Base-by-base conservation (phyloP, 2,113 vertebrate species). In the Coracopsis vasa region DNA sequence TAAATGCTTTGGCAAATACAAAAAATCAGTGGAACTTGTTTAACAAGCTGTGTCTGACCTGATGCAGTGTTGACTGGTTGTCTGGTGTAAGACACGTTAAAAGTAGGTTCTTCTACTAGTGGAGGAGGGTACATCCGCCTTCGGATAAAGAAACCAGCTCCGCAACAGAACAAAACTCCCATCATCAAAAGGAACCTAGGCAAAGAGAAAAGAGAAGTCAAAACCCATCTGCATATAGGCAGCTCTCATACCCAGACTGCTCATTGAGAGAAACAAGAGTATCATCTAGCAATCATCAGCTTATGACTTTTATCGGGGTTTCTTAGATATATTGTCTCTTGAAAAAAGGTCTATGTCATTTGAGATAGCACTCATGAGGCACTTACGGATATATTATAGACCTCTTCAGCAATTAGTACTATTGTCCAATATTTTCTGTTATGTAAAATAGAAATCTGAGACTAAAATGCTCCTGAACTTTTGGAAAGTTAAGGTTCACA, bases 161-260 rank as follows among this genome's bases (percentile, higher is more conserved):
- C 99, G 0, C 99, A 99, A 97, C 99, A 99, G 97, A 99, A 99
- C 86, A 99, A 64, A 91, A 99, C 99, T 3, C 98, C 99, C 99
- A 99, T 99, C 99, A 99, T 99, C 96, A 99, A 97, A 61, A 99
- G 98, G 93, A 99, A 98, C 99, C 99, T 99, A 83, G 45, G 85
- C 28, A 85, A 89, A 75, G 66, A 53, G 20, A 94, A 56, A 80
- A 60, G 33, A 4, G 5, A 75, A 66, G 24, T 95, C 69, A 94
- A 93, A 80, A 14, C 20, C 15, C 66, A 28, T 6, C 19, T 1
- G 1, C n/a, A 11, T 56, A 44, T 48, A 47, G n/a, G 54, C 25
- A 65, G 75, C 45, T 73, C 54, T 83, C 67, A 54, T 60, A 37
- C 15, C 12, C 18, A 39, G 42, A 13, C 19, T 56, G 28, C n/a